phyloP scores from a whole-genome alignment of 2,888 invertebrate species.

The Pandemis heparana region DNA sequence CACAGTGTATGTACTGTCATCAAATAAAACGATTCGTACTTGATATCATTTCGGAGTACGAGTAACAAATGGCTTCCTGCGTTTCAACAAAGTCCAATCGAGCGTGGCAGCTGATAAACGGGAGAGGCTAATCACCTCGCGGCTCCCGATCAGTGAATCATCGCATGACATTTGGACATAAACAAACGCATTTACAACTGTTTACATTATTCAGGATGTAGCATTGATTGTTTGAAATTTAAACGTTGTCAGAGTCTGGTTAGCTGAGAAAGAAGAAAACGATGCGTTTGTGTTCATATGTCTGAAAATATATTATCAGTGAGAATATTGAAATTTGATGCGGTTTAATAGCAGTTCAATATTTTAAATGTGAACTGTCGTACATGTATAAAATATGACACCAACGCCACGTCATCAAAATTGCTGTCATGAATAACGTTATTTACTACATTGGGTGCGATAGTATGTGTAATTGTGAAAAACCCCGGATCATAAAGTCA shows the following conservation, averaged over 20 bases:
- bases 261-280: not conserved
- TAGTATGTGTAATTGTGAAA: not conserved
- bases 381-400: no score
- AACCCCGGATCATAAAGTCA: not conserved
- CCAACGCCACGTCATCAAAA: no score
- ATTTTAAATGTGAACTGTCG: no score
- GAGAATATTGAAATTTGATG: no score
- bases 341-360: no score
- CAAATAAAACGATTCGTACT: slow-evolving; percentile 38
- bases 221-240: not conserved
- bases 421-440: no score
- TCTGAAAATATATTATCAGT: no score
- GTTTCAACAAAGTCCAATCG: slow-evolving; percentile 28
- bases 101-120: slow-evolving; percentile 22
- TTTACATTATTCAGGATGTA: not conserved
- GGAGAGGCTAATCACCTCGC: slow-evolving; percentile 26
- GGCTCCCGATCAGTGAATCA: slow-evolving; percentile 15
- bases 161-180: slow-evolving; percentile 4
- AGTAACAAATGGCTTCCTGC: slow-evolving; percentile 39
- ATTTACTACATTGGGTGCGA: no score
- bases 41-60: slow-evolving; percentile 39
- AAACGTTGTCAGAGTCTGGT: not conserved
- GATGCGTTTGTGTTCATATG: no score
- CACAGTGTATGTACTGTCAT: slow-evolving; percentile 12
- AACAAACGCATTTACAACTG: slow-evolving; percentile 2